Evolutionary conservation across 2,888 invertebrate species (phyloP), one percentile per base, ranked within the genome.

Genomic region (Ditylenchus weischeri): DNA sequence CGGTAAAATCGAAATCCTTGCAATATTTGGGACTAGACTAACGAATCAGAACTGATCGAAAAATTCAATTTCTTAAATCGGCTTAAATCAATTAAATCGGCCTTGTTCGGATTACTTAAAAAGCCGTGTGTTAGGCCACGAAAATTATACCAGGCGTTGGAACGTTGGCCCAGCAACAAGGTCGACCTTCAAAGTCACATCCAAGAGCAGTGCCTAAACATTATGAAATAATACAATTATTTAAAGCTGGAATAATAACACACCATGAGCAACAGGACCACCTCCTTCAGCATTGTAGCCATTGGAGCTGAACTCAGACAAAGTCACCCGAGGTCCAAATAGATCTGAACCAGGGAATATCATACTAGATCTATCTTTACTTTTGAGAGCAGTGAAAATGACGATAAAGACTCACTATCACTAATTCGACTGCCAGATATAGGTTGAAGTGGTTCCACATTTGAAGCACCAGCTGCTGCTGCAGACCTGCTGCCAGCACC

Each of bases 151-250:
- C 68, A n/a, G 81, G 82, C 18, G 76, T 71, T 10, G 80, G 76
- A 8, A 79, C 78, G 64, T 82, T 82, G 15, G 78, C 79, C 82
- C 82, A 82, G 69, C 82, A 82, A 67, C 82, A 82, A 19, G 79
- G 78, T 38, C 69, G 65, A 29, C 77, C 78, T 66, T 81, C 81
- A 64, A 82, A 78, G 69, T 81, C 76, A 69, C 81, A 81, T 59
- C 62, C 62, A 61, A 76, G 64, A n/a, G 70, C 66, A 21, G 62
- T 59, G 35, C 69, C 76, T 75, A 62, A 57, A 29, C 66, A 36
- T 21, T 23, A 51, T 4, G 29, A 43, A 43, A 47, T 23, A 64
- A 10, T 6, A 29, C 64, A 62, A 19, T 35, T 38, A 63, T 64
- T 47, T 8, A n/a, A n/a, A 15, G 49, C 18, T 50, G 6, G 11